These are phyloP conservation scores for Cerastoderma edule DNA, from an alignment of 2,888 invertebrate species.

Conservation along the genomic window DNA sequence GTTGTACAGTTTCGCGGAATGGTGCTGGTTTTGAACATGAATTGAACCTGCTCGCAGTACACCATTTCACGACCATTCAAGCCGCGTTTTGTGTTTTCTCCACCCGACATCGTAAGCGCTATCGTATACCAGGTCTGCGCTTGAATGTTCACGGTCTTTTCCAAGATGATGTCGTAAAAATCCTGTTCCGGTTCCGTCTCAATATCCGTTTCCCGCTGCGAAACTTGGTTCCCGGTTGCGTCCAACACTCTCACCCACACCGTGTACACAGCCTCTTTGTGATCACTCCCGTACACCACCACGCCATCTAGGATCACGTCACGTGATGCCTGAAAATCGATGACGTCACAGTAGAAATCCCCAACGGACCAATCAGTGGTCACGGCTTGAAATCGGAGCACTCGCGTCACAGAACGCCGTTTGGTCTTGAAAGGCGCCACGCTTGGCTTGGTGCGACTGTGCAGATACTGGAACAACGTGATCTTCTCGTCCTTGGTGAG, in stretches of 20 bases:
- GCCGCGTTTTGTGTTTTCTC: conserved; percentile 51
- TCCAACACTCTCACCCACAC: conserved; percentile 34
- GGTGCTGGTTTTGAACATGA: conserved; percentile 46
- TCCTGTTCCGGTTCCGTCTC: conserved; percentile 31
- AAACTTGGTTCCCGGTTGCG: conserved; percentile 17
- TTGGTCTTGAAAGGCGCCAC: conserved; percentile 43
- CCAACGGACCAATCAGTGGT: conserved; percentile 52
- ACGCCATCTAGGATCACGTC: conserved; percentile 46
- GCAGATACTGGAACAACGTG: conserved; percentile 43
- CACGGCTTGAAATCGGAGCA: conserved; percentile 41
- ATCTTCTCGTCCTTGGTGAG: conserved; percentile 52
- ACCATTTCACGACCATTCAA: conserved; percentile 46
- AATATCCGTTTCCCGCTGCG: conserved; percentile 18
- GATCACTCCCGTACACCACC: conserved; percentile 41
- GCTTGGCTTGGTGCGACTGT: conserved; percentile 42
- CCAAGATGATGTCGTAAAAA: conserved; percentile 39
- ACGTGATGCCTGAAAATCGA: conserved; percentile 49
- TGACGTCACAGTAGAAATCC: conserved; percentile 38
- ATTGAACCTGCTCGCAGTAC: conserved; percentile 53
- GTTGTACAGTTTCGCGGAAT: conserved; percentile 36
- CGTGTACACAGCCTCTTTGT: conserved; percentile 30
- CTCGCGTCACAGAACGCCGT: conserved; percentile 43
- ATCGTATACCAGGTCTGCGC: conserved; percentile 51
- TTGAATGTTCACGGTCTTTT: conserved; percentile 32
- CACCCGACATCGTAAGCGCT: conserved; percentile 38